Percentiles rank a stretch among this genome's conserved stretches.
These are phyloP conservation scores for Gnatocerus cornutus DNA, from an alignment of 2,888 invertebrate genomes.

Conservation along the genomic window DNA sequence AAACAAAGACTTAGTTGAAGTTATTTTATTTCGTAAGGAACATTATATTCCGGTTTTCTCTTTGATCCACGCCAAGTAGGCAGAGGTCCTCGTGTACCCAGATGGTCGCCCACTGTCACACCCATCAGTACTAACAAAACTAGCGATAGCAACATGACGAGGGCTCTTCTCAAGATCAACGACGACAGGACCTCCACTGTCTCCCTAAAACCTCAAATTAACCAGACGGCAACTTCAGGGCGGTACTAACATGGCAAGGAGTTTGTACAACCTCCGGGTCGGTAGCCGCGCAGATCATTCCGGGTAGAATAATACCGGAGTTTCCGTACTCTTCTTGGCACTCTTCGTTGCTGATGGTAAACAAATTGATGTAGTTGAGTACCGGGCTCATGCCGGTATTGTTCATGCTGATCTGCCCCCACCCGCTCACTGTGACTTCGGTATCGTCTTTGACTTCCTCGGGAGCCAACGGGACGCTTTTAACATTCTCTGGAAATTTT, in stretches of 20 bases:
- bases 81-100: constrained; percentile 26
- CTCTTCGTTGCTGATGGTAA: constrained; percentile 32
- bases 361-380: constrained; percentile 16
- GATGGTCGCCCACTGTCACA: constrained; percentile 35
- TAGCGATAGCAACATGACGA: constrained; percentile 23
- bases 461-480: neutral
- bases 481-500: too few species aligned
- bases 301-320: constrained; percentile 7
- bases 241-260: constrained; percentile 21
- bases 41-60: constrained; percentile 25
- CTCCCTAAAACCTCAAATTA: constrained; percentile 16
- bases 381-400: constrained; percentile 8
- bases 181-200: constrained; percentile 33
- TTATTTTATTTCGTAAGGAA: too few species aligned
- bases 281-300: constrained; percentile 22
- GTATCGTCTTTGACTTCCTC: constrained; percentile 7
- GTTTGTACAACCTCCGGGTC: neutral
- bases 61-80: constrained; percentile 26
- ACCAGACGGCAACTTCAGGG: neutral
- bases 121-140: constrained; percentile 26
- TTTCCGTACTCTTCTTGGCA: constrained; percentile 24
- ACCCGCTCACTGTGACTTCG: constrained; percentile 15
- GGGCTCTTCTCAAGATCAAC: constrained; percentile 14
- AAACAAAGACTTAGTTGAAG: too few species aligned
- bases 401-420: constrained; percentile 15